A percentile compares a stretch with the other conserved stretches of the same genome.
These are phyloP conservation scores for Drosophila fungiperda DNA, from an alignment of 2,888 invertebrate genomes.

Conservation along the genomic window DNA sequence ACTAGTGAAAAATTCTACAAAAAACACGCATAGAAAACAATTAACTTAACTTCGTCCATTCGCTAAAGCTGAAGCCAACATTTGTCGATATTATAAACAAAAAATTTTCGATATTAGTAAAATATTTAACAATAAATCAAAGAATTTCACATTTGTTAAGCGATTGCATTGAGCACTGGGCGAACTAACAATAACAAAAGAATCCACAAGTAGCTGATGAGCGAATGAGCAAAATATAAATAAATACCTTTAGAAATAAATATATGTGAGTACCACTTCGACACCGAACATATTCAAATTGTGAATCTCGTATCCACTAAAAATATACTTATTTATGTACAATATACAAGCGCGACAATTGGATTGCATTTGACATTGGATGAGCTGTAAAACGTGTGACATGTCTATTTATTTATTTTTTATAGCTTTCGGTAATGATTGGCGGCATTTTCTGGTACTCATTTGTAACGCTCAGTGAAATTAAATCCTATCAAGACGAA, in stretches of 20 bases:
- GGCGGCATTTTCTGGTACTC: constrained; percentile 20
- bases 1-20: constrained; percentile 12
- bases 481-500: background rate
- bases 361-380: constrained; percentile 56
- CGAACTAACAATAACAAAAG: constrained; percentile 46
- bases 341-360: constrained; percentile 37
- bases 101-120: constrained; percentile 9
- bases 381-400: constrained; percentile 32
- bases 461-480: constrained; percentile 29
- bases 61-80: constrained; percentile 5
- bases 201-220: constrained; percentile 75
- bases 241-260: constrained; percentile 45
- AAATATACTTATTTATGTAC: constrained; percentile 11
- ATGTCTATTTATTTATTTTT: constrained; percentile 11
- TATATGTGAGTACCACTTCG: constrained; percentile 1
- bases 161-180: constrained; percentile 29
- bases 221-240: constrained; percentile 44
- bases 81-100: constrained; percentile 55
- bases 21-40: constrained; percentile 28
- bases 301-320: constrained; percentile 17
- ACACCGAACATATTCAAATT: background rate
- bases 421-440: constrained; percentile 13
- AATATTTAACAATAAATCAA: constrained; percentile 41
- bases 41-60: constrained; percentile 30
- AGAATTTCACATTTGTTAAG: constrained; percentile 23